Base-by-base conservation (phyloP, 2,888 invertebrate species). In the Zygogramma bicolorata region DNA sequence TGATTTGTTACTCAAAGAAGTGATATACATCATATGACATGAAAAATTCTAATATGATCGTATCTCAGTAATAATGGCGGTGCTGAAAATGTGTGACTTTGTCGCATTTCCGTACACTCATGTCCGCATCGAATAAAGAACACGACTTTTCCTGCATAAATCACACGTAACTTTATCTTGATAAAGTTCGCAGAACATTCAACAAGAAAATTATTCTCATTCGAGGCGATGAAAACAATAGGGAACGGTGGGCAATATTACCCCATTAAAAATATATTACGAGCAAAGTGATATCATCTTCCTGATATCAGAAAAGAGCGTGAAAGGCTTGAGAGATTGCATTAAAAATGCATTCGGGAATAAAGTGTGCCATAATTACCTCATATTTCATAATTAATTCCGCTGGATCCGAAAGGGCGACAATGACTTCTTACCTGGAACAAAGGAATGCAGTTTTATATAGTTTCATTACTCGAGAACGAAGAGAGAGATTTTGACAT, bases 331-430 rank as follows among this genome's bases (percentile, higher is more conserved):
- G 61, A 61, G 18, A 42, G 15, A 34, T 61, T 61, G 38, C 42
- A 65, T 65, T 65, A 65, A 65, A 65, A 68, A 72, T 59, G 20
- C 46, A 71, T 69, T 53, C 59, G 63, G 31, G 68, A 62, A 68
- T 42, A 68, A 57, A 34, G 65, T 49, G 42, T 27, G 27, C 20
- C 22, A 74, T 74, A 76, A 74, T 76, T 76, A 76, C 76, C 76
- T 74, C 76, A 73, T 76, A 74, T 74, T 76, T 76, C 65, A 74
- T 72, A 68, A 74, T 72, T 63, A 72, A 72, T 72, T 70, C 40
- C 63, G 22, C 65, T 22, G 63, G 60, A 59, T 27, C 40, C 22
- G 60, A 34, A 60, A 15, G 57, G 40, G 66, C 62, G 68, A 62
- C 59, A 72, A 71, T 65, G 70, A 70, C 75, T 22, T 65, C 75